A percentile compares a stretch with the other conserved stretches of the same genome.
These are phyloP conservation scores for Litoditis marina DNA, from an alignment of 2,888 invertebrate genomes.

Conservation along the genomic window DNA sequence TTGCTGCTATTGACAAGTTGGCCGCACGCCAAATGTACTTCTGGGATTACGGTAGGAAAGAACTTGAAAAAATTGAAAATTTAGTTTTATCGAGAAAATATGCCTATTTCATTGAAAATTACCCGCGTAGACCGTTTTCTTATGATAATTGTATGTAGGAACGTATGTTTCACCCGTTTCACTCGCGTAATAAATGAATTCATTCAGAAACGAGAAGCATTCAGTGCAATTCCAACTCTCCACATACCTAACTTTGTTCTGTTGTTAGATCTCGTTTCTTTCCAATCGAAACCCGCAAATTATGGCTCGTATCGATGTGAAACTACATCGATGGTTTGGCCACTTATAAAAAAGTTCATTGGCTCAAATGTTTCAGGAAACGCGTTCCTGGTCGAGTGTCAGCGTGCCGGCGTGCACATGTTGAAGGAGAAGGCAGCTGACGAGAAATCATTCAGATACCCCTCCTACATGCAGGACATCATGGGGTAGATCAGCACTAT, in stretches of 20 bases:
- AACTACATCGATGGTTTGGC: background rate
- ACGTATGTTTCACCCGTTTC: too few species aligned
- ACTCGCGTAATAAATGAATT: too few species aligned
- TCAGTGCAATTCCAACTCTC: too few species aligned
- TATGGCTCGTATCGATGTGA: background rate
- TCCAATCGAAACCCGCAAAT: too few species aligned
- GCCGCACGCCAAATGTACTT: constrained; percentile 67
- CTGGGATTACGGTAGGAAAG: constrained; percentile 69
- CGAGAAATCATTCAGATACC: constrained; percentile 67
- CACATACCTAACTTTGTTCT: too few species aligned
- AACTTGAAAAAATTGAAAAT: too few species aligned
- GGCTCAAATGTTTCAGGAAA: constrained; percentile 63
- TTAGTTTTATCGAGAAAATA: too few species aligned
- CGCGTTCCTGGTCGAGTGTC: constrained; percentile 70
- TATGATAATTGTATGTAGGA: too few species aligned
- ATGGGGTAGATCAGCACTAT: constrained; percentile 67
- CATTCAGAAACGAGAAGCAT: too few species aligned
- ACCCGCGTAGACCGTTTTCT: too few species aligned
- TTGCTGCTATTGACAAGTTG: constrained; percentile 68
- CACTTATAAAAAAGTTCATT: background rate
- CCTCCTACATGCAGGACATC: constrained; percentile 71
- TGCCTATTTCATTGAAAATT: too few species aligned
- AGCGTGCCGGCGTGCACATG: constrained; percentile 67
- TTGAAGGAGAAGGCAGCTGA: constrained; percentile 62
- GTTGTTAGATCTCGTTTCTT: too few species aligned